These are phyloP conservation scores for Drosophila pegasa DNA, from an alignment of 2,888 invertebrate genomes.

Conservation along the genomic window DNA sequence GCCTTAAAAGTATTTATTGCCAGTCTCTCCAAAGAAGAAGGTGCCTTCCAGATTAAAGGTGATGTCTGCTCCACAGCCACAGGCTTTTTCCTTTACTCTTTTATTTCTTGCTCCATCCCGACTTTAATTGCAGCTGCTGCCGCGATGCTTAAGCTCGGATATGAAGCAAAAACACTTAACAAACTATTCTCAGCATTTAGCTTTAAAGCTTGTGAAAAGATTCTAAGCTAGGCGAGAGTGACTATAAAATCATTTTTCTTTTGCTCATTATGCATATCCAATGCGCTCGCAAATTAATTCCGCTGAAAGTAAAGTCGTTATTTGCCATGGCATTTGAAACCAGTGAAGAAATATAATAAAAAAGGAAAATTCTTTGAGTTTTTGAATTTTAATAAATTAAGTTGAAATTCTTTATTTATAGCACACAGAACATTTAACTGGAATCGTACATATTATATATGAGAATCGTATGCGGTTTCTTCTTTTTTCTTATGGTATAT, in stretches of 20 bases:
- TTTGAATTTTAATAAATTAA: constrained; percentile 57
- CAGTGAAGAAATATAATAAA: neutral
- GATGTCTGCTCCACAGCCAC: neutral
- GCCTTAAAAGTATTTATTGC: constrained; percentile 32
- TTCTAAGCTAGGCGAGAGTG: neutral
- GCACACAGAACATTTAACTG: constrained; percentile 71
- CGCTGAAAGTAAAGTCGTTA: constrained; percentile 4
- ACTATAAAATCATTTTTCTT: neutral
- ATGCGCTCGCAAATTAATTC: neutral
- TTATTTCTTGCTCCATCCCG: constrained; percentile 1
- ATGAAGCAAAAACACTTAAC: neutral
- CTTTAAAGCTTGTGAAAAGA: neutral
- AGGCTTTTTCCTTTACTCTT: neutral
- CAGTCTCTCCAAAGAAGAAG: neutral
- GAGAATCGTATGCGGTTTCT: constrained; percentile 46
- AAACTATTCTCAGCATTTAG: neutral
- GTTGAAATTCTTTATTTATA: constrained; percentile 61
- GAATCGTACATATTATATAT: constrained; percentile 38
- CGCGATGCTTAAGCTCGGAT: constrained; percentile 29
- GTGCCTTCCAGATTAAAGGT: constrained; percentile 22
- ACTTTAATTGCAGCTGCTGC: constrained; percentile 29
- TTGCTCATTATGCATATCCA: neutral
- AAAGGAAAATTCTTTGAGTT: neutral
- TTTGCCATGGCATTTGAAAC: neutral
- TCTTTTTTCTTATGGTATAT: constrained; percentile 25